phyloP scores from a whole-genome alignment of 1,140 invertebrate species.

The Drosophila kurseongensis region DNA sequence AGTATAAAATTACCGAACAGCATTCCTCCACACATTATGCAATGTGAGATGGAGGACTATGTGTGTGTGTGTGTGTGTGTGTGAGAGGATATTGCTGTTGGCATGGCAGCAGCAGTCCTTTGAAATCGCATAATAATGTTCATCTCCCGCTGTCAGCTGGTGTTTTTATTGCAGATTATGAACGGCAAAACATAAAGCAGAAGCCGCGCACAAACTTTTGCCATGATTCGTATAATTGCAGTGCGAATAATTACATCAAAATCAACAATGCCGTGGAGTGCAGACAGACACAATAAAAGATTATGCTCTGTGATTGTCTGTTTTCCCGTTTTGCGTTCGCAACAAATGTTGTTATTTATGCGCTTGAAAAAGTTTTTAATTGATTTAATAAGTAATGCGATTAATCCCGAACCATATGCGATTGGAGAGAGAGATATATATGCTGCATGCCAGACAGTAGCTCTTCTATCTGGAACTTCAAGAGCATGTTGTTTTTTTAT shows the following conservation, averaged over 20 bases:
- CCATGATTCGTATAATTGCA: conserved; percentile 81
- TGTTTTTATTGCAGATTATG: conserved; percentile 80
- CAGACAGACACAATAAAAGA: conserved; percentile 70
- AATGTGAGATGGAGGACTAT: conserved; percentile 52
- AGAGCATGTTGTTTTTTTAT: conserved; percentile 19
- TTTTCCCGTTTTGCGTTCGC: conserved; percentile 30
- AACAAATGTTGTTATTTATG: conserved; percentile 80
- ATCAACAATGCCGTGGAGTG: conserved; percentile 50
- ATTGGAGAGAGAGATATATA: conserved; percentile 15
- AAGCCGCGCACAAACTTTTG: conserved; percentile 56
- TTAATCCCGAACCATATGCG: conserved; percentile 70
- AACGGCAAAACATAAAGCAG: conserved; percentile 72
- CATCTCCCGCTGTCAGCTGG: conserved; percentile 20
- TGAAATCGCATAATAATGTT: conserved; percentile 80
- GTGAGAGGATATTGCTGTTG: conserved; percentile 44
- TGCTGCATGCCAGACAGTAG: conserved; percentile 21
- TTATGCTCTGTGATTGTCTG: conserved; percentile 49
- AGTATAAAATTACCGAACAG: conserved; percentile 67
- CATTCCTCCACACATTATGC: conserved; percentile 70
- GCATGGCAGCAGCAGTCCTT: conserved; percentile 66
- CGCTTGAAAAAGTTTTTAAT: conserved; percentile 81
- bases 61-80: conserved; percentile 16
- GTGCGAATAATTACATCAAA: conserved; percentile 81
- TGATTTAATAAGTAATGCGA: conserved; percentile 82
- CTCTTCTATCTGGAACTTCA: conserved; percentile 17